phyloP scores from a whole-genome alignment of 2,113 vertebrate genomes.

The Clupea harengus region DNA sequence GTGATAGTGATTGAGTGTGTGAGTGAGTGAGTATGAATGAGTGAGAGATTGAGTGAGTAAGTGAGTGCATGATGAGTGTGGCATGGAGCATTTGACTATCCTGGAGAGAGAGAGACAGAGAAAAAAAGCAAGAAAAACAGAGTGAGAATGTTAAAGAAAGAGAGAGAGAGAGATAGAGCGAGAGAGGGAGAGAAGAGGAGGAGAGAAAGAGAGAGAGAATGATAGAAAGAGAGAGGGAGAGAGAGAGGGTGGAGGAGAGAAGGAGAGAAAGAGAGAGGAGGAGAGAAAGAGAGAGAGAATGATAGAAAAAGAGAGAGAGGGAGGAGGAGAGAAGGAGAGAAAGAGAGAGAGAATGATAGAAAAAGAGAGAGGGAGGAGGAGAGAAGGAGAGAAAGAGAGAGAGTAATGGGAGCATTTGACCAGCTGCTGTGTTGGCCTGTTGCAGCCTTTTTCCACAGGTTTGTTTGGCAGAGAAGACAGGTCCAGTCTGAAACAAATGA shows the following conservation, averaged over 20 bases:
- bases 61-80: background rate
- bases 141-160: background rate
- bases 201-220: background rate
- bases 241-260: background rate
- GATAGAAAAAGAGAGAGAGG: constrained; percentile 13
- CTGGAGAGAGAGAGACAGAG: background rate
- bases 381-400: constrained; percentile 19
- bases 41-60: background rate
- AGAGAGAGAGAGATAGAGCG: background rate
- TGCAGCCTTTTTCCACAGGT: constrained; percentile 3
- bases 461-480: background rate
- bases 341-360: too few relatives aligned
- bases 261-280: background rate
- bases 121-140: background rate
- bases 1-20: background rate
- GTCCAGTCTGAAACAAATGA: background rate
- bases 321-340: background rate
- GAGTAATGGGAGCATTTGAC: background rate
- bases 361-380: background rate
- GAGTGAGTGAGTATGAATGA: background rate
- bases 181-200: background rate
- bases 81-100: constrained; percentile 2
- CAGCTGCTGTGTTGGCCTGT: constrained; percentile 9
- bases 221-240: too few relatives aligned
- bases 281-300: background rate